A percentile compares a stretch with the other conserved stretches of the same genome.
Evolutionary conservation across 2,888 invertebrate species (phyloP).

Genomic region (Eupithecia tripunctaria): DNA sequence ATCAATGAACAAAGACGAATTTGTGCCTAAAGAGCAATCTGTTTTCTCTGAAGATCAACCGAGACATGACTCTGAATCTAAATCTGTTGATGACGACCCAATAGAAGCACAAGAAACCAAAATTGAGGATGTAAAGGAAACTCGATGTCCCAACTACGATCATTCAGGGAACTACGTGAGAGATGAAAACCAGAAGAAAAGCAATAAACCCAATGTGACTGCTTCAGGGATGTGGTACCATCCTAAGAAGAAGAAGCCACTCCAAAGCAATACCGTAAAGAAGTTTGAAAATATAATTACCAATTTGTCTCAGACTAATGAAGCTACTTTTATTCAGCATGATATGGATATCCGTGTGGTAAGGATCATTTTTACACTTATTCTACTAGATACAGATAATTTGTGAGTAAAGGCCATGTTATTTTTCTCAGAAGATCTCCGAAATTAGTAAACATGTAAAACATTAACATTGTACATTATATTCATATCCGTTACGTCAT

Average conservation of each 20-base stretch:
- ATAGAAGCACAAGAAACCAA: conserved; percentile 56
- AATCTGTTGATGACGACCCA: conserved; percentile 60
- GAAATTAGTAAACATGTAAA: background rate
- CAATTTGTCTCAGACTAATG: conserved; percentile 69
- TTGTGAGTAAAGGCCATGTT: too few species aligned
- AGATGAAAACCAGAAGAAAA: conserved; percentile 72
- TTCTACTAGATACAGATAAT: too few species aligned
- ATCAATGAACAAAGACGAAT: conserved; percentile 57
- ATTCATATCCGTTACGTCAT: background rate
- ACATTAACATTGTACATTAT: background rate
- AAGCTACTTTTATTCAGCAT: conserved; percentile 75
- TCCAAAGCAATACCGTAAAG: conserved; percentile 64
- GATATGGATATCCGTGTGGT: conserved; percentile 83
- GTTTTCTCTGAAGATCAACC: conserved; percentile 59
- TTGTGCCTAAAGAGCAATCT: conserved; percentile 51
- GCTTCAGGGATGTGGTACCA: conserved; percentile 78
- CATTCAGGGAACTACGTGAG: conserved; percentile 73
- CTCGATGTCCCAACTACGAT: conserved; percentile 71
- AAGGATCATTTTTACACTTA: conserved; percentile 37
- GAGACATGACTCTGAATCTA: conserved; percentile 54
- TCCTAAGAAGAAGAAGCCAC: conserved; percentile 78
- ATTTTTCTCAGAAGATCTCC: too few species aligned
- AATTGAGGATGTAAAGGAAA: conserved; percentile 64
- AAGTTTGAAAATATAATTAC: conserved; percentile 74
- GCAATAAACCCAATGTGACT: conserved; percentile 66